A percentile compares a stretch with the other conserved stretches of the same genome.
These are phyloP conservation scores for Volucella bombylans DNA, from an alignment of 2,888 invertebrate species.

Conservation along the genomic window DNA sequence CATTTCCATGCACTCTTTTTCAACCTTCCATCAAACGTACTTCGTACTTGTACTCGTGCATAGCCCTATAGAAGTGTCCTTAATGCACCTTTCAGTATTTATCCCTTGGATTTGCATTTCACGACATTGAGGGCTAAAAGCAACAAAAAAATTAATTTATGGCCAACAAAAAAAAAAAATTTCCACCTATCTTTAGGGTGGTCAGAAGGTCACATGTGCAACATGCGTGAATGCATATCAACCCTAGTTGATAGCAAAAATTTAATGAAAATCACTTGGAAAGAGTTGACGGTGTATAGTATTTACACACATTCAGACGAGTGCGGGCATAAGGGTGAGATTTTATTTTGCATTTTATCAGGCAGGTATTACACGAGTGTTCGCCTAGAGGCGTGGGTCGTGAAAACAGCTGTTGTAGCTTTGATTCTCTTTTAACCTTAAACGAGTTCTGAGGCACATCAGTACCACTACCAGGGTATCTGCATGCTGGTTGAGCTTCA, in stretches of 20 bases:
- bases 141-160: constrained; percentile 59
- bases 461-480: not conserved
- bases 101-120: constrained; percentile 59
- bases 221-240: constrained; percentile 22
- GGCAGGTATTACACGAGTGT: constrained; percentile 23
- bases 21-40: no score
- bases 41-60: constrained; percentile 14
- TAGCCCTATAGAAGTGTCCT: constrained; percentile 27
- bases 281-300: constrained; percentile 39
- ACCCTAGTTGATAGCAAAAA: constrained; percentile 42
- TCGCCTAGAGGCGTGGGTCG: constrained; percentile 18
- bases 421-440: constrained; percentile 24
- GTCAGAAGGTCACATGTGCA: constrained; percentile 13
- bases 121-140: constrained; percentile 7
- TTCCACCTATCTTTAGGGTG: not conserved
- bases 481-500: not conserved
- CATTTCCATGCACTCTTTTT: no score
- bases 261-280: constrained; percentile 65
- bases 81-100: constrained; percentile 69
- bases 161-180: constrained; percentile 31
- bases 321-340: constrained; percentile 3
- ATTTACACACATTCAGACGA: constrained; percentile 44
- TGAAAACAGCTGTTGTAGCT: constrained; percentile 49
- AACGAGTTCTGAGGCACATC: constrained; percentile 9
- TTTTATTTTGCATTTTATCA: constrained; percentile 44